These are phyloP conservation scores for Gobio gobio DNA, from an alignment of 2,113 vertebrate genomes.

Conservation along the genomic window DNA sequence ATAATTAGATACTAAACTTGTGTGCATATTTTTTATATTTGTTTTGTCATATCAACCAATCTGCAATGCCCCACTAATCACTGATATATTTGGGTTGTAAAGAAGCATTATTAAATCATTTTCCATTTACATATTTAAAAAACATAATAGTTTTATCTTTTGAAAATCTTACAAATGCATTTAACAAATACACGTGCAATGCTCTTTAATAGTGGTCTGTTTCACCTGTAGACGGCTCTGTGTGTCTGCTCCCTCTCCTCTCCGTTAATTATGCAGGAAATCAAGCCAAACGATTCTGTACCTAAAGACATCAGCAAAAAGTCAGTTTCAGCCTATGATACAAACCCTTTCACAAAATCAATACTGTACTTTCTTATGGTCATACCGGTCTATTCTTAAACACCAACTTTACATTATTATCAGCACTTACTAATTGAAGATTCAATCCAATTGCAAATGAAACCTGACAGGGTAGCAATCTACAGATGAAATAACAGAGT, in stretches of 20 bases:
- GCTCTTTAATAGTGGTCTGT: neutral
- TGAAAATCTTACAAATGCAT: neutral
- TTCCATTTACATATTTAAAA: neutral
- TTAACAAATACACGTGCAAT: neutral
- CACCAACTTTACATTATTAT: neutral
- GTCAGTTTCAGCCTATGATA: neutral
- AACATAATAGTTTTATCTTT: neutral
- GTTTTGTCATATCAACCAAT: neutral
- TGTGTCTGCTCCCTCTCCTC: conserved; percentile 95
- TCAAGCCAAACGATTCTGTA: conserved; percentile 95
- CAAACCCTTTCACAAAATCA: neutral
- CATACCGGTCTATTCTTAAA: neutral
- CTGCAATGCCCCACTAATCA: neutral
- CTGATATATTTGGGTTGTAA: neutral
- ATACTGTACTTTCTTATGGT: neutral
- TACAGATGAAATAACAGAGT: neutral
- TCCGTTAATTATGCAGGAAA: conserved; percentile 92
- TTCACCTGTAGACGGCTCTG: conserved; percentile 93
- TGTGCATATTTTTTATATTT: neutral
- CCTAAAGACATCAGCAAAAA: conserved; percentile 68
- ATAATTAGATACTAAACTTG: neutral
- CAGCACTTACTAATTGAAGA: too few species aligned
- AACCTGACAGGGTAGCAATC: neutral
- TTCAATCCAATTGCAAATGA: too few species aligned
- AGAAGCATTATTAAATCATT: neutral